Conservation (phyloP, 2,797 vertebrate genomes). For the Lacerta bilineata region DNA sequence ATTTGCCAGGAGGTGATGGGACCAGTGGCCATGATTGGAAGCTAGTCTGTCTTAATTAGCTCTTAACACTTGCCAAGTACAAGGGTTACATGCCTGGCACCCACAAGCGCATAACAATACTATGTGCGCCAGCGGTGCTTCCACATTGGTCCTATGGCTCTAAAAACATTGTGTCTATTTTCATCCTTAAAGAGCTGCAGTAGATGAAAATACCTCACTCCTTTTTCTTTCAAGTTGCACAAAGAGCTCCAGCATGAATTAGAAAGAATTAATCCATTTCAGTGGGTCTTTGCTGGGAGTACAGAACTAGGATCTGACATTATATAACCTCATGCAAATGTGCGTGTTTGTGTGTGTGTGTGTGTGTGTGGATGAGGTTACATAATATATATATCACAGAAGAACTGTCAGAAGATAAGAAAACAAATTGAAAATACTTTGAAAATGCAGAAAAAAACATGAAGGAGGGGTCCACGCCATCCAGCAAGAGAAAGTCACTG, state of each 20-base stretch:
- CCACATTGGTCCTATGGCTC: no score
- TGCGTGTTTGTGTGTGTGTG: no score
- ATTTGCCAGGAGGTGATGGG: no score
- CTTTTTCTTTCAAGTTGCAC: neutral
- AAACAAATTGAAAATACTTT: slow-evolving; percentile 19
- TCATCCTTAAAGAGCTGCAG: neutral
- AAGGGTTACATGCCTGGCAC: no score
- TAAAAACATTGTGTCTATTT: neutral
- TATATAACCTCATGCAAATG: neutral
- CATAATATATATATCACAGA: neutral
- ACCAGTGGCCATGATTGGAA: no score
- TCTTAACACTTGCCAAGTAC: no score
- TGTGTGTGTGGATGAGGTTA: neutral
- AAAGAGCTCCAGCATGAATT: neutral
- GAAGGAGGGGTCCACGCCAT: neutral
- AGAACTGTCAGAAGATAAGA: neutral
- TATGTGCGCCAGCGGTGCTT: neutral
- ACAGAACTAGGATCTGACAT: slow-evolving; percentile 28
- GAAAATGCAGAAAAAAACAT: neutral
- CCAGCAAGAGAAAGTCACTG: neutral
- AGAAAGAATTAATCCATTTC: neutral
- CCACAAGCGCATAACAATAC: neutral
- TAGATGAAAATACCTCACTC: neutral
- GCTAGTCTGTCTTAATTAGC: no score
- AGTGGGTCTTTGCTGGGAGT: slow-evolving; percentile 23